Conservation (phyloP, 2,113 vertebrate species). For the Sebastes fasciatus region DNA sequence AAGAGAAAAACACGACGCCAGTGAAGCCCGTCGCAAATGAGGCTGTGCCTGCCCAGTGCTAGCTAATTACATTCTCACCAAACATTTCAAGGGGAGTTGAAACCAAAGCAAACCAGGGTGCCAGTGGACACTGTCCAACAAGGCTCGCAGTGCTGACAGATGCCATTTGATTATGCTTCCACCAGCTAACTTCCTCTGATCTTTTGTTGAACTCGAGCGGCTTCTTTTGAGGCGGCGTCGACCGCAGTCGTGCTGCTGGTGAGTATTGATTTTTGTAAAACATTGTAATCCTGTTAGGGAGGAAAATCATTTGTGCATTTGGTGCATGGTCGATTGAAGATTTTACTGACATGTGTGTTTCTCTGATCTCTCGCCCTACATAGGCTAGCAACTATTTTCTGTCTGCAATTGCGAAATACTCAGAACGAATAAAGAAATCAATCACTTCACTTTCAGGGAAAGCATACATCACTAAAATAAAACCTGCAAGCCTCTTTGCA, state of each 20-base stretch:
- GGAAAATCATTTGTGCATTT: slow-evolving; percentile 27
- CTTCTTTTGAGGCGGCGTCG: slow-evolving; percentile 32
- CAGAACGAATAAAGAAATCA: slow-evolving; percentile 28
- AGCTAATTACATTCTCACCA: slow-evolving; percentile 78
- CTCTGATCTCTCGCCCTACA: slow-evolving; percentile 28
- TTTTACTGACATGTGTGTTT: slow-evolving; percentile 1
- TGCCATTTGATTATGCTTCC: slow-evolving; percentile 56
- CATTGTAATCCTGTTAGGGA: slow-evolving; percentile 43
- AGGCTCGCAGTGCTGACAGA: slow-evolving; percentile 36
- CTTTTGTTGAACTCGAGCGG: slow-evolving; percentile 44
- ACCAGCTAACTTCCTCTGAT: slow-evolving; percentile 57
- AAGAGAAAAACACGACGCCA: slow-evolving; percentile 36
- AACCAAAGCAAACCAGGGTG: slow-evolving; percentile 57
- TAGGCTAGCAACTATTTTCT: slow-evolving; percentile 19
- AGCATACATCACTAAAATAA: slow-evolving; percentile 6
- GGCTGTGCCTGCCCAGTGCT: slow-evolving; percentile 64
- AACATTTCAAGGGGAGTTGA: slow-evolving; percentile 53
- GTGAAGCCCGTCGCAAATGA: slow-evolving; percentile 67
- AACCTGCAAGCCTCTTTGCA: slow-evolving; percentile 6
- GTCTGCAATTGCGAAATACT: background rate
- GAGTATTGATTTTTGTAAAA: slow-evolving; percentile 37
- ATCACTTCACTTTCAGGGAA: slow-evolving; percentile 21
- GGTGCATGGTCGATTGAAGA: slow-evolving; percentile 28
- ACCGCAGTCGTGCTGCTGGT: slow-evolving; percentile 28
- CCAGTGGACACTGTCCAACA: slow-evolving; percentile 53